phyloP scores from a whole-genome alignment of 2,888 invertebrate genomes.

The Philereme transversata region DNA sequence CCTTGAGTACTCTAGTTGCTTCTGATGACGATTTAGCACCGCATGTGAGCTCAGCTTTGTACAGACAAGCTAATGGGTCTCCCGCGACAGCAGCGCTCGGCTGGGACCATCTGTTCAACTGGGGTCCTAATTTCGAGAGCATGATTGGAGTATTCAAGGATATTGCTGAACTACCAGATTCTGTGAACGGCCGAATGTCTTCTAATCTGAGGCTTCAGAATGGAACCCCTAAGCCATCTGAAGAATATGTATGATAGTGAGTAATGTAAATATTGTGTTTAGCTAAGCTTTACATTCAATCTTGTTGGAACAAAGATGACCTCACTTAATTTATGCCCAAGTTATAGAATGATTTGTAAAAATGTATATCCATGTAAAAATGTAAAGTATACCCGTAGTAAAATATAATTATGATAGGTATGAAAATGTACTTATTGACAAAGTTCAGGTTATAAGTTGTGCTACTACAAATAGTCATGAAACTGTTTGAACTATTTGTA shows the following conservation, averaged over 20 bases:
- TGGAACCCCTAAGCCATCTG: slow-evolving; percentile 93
- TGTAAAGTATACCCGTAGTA: slow-evolving; percentile 28
- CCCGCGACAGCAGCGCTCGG: slow-evolving; percentile 92
- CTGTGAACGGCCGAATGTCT: slow-evolving; percentile 88
- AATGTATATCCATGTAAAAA: slow-evolving; percentile 30
- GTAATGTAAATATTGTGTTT: slow-evolving; percentile 32
- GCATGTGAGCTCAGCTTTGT: slow-evolving; percentile 90
- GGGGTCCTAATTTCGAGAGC: slow-evolving; percentile 98
- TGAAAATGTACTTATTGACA: slow-evolving; percentile 1
- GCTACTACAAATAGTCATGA: slow-evolving; percentile 4
- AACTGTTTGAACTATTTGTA: slow-evolving; percentile 14
- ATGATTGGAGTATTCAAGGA: slow-evolving; percentile 98
- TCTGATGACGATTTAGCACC: slow-evolving; percentile 95
- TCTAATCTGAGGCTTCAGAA: slow-evolving; percentile 89
- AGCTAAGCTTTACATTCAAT: slow-evolving; percentile 18
- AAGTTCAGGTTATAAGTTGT: background rate
- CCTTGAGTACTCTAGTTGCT: slow-evolving; percentile 95
- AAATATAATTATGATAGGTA: slow-evolving; percentile 6
- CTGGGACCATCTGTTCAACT: slow-evolving; percentile 97
- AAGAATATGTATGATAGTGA: slow-evolving; percentile 90
- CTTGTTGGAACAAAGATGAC: slow-evolving; percentile 25
- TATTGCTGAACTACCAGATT: slow-evolving; percentile 96
- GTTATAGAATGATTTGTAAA: slow-evolving; percentile 21
- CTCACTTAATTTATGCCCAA: slow-evolving; percentile 28
- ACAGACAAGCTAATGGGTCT: slow-evolving; percentile 91